Evolutionary conservation across 2,888 invertebrate genomes (phyloP), one percentile per base, ranked within the genome.

Genomic region (Coelogynopora nodosa): DNA sequence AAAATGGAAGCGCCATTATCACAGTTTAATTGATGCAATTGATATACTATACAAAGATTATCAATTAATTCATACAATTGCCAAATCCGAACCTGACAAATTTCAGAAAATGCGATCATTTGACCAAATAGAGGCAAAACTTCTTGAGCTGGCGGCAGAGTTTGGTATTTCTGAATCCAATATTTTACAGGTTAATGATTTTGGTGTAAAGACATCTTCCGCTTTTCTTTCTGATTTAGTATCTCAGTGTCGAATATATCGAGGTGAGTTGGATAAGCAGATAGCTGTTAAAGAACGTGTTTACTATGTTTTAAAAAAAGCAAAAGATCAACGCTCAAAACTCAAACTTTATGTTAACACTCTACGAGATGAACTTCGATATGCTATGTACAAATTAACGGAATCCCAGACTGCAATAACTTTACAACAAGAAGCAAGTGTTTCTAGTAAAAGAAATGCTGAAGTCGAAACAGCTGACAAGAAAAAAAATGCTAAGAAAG

Each of bases 1-100:
- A 27, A 13, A 31, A 82, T 86, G 86, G 86, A 86, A 86, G 31
- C 74, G 86, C n/a, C 74, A 82, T 18, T 86, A 80, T 86, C 84
- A 31, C 29, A 81, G 31, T 82, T 28, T 86, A 31, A 26, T 86
- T 23, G 86, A 86, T 80, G 74, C 80, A 5, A 82, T 86, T n/a
- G 82, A 74, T 29, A 31, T 81, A 84, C n/a, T 86, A 13, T 86
- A 82, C 26, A 30, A 82, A 85, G 82, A 86, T 85, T 85, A 67
- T 27, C 80, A 85, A 82, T 27, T 85, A 28, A 67, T 85, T 18
- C 23, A 82, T 10, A 49, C 49, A 2, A 82, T 82, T 30, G 1
- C 49, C 27, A 27, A 84, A 49, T 84, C 84, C 0, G 31, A 31
- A 27, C 67, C 27, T 0, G 28, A 31, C 26, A 49, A 84, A 26